phyloP scores from a whole-genome alignment of 2,888 invertebrate species.

The Gibbula magus region DNA sequence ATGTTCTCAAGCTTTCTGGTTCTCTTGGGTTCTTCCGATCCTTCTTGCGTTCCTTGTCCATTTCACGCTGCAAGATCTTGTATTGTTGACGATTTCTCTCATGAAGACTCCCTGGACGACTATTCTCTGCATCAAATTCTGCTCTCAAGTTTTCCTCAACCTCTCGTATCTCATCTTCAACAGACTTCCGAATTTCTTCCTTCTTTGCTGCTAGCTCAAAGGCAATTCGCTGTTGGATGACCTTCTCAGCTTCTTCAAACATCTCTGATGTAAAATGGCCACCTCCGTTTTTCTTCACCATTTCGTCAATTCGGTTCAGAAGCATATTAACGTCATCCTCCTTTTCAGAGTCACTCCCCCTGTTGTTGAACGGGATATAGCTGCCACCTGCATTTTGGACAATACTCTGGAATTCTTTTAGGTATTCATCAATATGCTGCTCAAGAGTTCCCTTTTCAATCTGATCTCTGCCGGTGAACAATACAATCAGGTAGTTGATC shows the following conservation, averaged over 20 bases:
- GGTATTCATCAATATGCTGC: background rate
- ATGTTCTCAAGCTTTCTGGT: too few species aligned
- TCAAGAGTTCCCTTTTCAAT: background rate
- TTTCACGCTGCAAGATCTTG: too few species aligned
- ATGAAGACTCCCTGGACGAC: too few species aligned
- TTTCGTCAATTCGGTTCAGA: constrained; percentile 26
- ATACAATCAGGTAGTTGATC: background rate
- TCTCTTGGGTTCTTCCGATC: too few species aligned
- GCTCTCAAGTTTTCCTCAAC: background rate
- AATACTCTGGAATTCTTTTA: background rate
- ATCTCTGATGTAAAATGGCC: constrained; percentile 28
- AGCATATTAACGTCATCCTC: constrained; percentile 28
- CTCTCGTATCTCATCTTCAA: background rate
- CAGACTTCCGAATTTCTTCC: background rate
- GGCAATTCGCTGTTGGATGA: background rate
- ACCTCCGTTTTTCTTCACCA: constrained; percentile 27
- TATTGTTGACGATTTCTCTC: too few species aligned
- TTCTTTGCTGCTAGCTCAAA: background rate
- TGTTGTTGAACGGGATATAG: constrained; percentile 32
- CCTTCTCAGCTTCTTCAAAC: constrained; percentile 29
- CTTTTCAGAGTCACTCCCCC: constrained; percentile 6
- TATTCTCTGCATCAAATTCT: too few species aligned
- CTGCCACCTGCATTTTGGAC: constrained; percentile 14
- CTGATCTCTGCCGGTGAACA: background rate
- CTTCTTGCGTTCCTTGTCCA: too few species aligned